phyloP scores from a whole-genome alignment of 2,888 invertebrate genomes.

The Eucera pruinosa region DNA sequence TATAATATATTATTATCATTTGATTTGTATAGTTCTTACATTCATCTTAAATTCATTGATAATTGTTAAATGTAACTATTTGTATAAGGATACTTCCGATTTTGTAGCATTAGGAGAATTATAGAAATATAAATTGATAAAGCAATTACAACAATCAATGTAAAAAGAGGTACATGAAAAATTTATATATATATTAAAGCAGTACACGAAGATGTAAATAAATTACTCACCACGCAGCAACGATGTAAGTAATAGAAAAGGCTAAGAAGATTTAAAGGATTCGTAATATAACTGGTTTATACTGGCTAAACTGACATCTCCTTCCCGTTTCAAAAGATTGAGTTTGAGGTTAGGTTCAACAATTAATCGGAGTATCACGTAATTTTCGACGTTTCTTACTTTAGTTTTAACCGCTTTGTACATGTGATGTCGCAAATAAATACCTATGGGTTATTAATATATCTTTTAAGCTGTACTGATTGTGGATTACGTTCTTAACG shows the following conservation, averaged over 20 bases:
- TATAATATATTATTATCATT: not conserved
- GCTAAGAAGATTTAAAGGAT: slow-evolving; percentile 75
- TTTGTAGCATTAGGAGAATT: not conserved
- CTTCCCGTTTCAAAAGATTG: slow-evolving; percentile 70
- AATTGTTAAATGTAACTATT: not conserved
- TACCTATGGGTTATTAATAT: slow-evolving; percentile 52
- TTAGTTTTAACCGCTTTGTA: slow-evolving; percentile 50
- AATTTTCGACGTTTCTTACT: slow-evolving; percentile 50
- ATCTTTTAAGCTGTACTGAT: slow-evolving; percentile 23
- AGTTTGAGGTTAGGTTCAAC: slow-evolving; percentile 81
- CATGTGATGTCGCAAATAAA: slow-evolving; percentile 54
- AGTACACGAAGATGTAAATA: not conserved
- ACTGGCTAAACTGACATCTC: slow-evolving; percentile 77
- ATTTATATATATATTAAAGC: slow-evolving; percentile 12
- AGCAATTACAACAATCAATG: slow-evolving; percentile 8
- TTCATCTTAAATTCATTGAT: not conserved
- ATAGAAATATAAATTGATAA: slow-evolving; percentile 14
- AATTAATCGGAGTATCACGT: slow-evolving; percentile 74
- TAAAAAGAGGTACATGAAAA: slow-evolving; percentile 22
- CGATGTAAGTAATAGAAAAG: slow-evolving; percentile 62
- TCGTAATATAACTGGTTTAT: slow-evolving; percentile 74
- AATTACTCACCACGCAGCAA: slow-evolving; percentile 71
- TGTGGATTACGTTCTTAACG: slow-evolving; percentile 24
- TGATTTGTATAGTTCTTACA: not conserved
- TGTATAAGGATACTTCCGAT: not conserved